Base-by-base conservation (phyloP, 1,140 invertebrate genomes). In the Lepidurus apus region DNA sequence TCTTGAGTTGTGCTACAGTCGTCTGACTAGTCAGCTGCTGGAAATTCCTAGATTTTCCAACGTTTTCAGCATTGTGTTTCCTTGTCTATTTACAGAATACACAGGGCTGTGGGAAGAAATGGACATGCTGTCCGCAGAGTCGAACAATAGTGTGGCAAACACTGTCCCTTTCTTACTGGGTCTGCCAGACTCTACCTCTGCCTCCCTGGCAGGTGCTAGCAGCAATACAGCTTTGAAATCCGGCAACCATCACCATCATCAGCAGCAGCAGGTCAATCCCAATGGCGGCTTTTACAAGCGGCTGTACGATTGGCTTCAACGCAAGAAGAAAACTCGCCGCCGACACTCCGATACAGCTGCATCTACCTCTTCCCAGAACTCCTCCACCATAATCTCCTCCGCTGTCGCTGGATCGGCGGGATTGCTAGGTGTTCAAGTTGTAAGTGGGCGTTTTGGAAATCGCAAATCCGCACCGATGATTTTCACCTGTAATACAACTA, bases 401-500 rank as follows among this genome's bases (percentile, higher is more conserved):
- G 77, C 43, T 26, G 65, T 26, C 6, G 42, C 77, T 21, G 34
- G 47, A 75, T 73, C 73, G 34, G 17, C 42, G 44, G 43, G 53
- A n/a, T 24, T 65, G 24, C 10, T 53, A 43, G 42, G 53, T 42
- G 42, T 26, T 43, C 42, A 43, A 43, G 10, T 43, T 34, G 21
- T 17, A n/a, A 21, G 74, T 74, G 77, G 65, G 74, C 42, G 74
- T 43, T 44, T 47, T 21, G 65, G 42, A 78, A 47, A 73, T 24
- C 47, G 73, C 11, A 79, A 78, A 44, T 77, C 76, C n/a, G 79
- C 76, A 4, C 76, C 76, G 26, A 80, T 83, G 78, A 79, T 79
- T 79, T 82, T 73, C 47, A 80, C 42, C 78, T 80, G 74, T 65
- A 78, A 75, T 77, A 80, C 44, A 79, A n/a, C 42, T 74, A 34